Conservation (phyloP, 2,113 vertebrate genomes). For the Tragelaphus buxtoni region DNA sequence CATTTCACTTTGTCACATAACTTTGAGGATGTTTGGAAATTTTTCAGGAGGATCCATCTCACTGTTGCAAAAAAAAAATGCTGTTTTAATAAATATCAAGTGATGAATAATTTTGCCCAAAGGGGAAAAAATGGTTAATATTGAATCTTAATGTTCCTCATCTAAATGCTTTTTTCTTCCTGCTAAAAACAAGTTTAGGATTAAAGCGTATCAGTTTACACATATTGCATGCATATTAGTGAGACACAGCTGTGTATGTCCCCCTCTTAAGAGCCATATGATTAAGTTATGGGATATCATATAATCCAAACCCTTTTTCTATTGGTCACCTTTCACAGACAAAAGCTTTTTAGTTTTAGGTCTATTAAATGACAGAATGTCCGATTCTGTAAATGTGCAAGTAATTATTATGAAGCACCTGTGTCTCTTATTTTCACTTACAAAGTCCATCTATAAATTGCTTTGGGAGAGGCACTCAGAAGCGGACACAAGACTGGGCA, state of each 20-base stretch:
- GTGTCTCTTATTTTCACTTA: constrained; percentile 86
- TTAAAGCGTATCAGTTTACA: constrained; percentile 99
- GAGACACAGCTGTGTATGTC: constrained; percentile 96
- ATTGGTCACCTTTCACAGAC: constrained; percentile 86
- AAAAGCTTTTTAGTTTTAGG: constrained; percentile 96
- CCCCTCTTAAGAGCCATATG: constrained; percentile 99
- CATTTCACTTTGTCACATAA: constrained; percentile 67
- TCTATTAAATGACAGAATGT: constrained; percentile 98
- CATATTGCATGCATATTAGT: constrained; percentile 98
- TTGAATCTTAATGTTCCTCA: constrained; percentile 92
- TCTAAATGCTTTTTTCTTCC: constrained; percentile 96
- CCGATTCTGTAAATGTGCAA: constrained; percentile 95
- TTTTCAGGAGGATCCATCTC: constrained; percentile 66
- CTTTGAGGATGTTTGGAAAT: constrained; percentile 75
- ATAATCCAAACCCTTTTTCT: constrained; percentile 90
- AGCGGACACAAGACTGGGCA: background rate
- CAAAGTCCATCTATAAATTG: constrained; percentile 72
- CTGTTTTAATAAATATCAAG: constrained; percentile 84
- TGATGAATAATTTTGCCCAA: constrained; percentile 84
- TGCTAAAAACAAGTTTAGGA: constrained; percentile 97
- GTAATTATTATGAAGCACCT: constrained; percentile 98
- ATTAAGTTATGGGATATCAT: constrained; percentile 99
- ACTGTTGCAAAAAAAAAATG: constrained; percentile 70
- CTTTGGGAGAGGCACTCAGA: constrained; percentile 68
- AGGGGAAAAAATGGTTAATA: constrained; percentile 85